phyloP scores from a whole-genome alignment of 2,888 invertebrate genomes.

The Nomada fabriciana region DNA sequence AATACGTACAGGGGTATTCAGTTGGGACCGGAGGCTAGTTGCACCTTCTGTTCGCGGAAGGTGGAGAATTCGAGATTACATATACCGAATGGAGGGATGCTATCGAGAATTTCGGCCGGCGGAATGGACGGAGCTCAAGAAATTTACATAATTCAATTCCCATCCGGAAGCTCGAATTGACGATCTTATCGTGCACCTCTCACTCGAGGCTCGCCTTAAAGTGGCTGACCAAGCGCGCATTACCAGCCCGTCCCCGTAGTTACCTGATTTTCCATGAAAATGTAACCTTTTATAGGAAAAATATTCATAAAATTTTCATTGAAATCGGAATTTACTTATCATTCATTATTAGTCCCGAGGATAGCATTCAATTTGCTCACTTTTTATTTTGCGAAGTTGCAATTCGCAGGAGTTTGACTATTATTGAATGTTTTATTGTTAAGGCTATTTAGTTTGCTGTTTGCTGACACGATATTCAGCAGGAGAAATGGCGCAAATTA shows the following conservation, averaged over 20 bases:
- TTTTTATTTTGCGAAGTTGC: no score
- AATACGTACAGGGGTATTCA: conserved; percentile 45
- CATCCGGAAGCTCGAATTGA: conserved; percentile 65
- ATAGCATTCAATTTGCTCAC: no score
- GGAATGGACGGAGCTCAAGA: conserved; percentile 52
- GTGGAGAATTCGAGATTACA: conserved; percentile 47
- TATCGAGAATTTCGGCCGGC: conserved; percentile 62
- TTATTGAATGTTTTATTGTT: no score
- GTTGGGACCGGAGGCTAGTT: conserved; percentile 28
- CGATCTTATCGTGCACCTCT: conserved; percentile 62
- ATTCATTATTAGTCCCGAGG: no score
- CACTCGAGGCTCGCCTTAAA: conserved; percentile 30
- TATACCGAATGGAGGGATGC: conserved; percentile 42
- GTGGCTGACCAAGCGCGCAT: conserved; percentile 22
- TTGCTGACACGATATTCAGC: no score
- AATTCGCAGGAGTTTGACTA: no score
- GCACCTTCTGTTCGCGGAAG: conserved; percentile 49
- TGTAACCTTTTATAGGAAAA: no score
- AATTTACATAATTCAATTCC: conserved; percentile 74
- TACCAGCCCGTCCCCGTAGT: conserved; percentile 22
- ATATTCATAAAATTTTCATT: neutral
- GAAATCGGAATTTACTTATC: no score
- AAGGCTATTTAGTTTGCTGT: no score
- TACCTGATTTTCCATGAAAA: neutral
- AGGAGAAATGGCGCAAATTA: no score